Evolutionary conservation across 30 jellyfish, hydroid and myxozoan species (phyloP).

Genomic region (Pseudorhiza aurosa): DNA sequence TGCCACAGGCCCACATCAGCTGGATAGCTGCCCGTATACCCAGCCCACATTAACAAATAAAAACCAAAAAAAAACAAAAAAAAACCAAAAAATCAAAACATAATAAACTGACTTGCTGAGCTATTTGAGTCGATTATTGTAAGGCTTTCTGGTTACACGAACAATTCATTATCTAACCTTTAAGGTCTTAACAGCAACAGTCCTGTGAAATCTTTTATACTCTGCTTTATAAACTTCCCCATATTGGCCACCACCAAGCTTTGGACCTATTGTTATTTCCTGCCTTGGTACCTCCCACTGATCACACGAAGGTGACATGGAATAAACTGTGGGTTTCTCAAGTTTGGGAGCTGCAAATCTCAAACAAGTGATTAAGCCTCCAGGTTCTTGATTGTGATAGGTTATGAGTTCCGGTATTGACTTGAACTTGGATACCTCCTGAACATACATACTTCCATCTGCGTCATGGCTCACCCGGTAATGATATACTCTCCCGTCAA

Average conservation of each 20-base stretch:
- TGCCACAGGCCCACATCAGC: too few relatives aligned
- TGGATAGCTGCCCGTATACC: too few relatives aligned
- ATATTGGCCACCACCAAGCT: constrained; percentile 97
- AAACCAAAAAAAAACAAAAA: too few relatives aligned
- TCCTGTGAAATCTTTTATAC: constrained; percentile 77
- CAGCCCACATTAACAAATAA: too few relatives aligned
- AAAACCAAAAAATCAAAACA: too few relatives aligned
- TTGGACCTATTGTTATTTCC: constrained; percentile 92
- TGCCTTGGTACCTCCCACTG: constrained; percentile 94
- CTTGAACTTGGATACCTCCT: constrained; percentile 83
- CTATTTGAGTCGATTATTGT: too few relatives aligned
- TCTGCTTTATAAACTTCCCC: constrained; percentile 97
- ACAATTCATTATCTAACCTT: constrained; percentile 54
- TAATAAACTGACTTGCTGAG: too few relatives aligned
- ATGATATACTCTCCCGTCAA: constrained; percentile 94
- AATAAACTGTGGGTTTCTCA: constrained; percentile 87
- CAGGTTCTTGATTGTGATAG: constrained; percentile 88
- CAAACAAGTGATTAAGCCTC: constrained; percentile 89
- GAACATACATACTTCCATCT: constrained; percentile 81
- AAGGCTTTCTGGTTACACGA: too few relatives aligned
- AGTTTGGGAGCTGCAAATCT: constrained; percentile 94
- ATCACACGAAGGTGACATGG: constrained; percentile 87
- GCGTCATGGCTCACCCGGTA: constrained; percentile 87
- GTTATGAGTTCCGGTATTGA: constrained; percentile 83
- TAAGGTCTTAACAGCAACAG: constrained; percentile 96